Conservation (phyloP, 2,113 vertebrate species). For the Labeo catla region DNA sequence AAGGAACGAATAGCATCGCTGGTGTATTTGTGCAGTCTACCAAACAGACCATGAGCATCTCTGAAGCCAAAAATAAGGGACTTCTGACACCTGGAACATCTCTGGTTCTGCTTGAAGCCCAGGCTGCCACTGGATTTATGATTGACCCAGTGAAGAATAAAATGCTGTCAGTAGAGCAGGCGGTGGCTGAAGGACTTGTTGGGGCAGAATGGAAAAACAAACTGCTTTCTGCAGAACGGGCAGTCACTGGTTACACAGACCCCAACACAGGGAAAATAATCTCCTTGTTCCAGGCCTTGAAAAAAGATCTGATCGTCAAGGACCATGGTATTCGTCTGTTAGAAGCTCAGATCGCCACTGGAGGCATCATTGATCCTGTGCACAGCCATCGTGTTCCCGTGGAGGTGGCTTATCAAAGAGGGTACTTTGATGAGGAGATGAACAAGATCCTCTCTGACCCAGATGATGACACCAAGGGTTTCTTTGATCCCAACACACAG, state of each 20-base stretch:
- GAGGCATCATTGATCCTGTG: slow-evolving; percentile 74
- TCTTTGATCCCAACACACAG: slow-evolving; percentile 69
- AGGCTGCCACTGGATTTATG: slow-evolving; percentile 81
- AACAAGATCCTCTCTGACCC: slow-evolving; percentile 73
- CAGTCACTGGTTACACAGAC: slow-evolving; percentile 56
- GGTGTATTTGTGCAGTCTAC: slow-evolving; percentile 74
- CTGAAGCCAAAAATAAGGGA: slow-evolving; percentile 73
- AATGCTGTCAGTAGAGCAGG: slow-evolving; percentile 79
- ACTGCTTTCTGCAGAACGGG: slow-evolving; percentile 52
- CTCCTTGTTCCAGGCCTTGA: slow-evolving; percentile 53
- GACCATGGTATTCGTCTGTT: slow-evolving; percentile 55
- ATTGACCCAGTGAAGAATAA: slow-evolving; percentile 76
- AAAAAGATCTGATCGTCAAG: slow-evolving; percentile 55
- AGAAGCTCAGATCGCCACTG: slow-evolving; percentile 72
- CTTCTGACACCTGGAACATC: slow-evolving; percentile 78
- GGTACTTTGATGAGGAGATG: slow-evolving; percentile 79
- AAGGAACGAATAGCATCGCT: slow-evolving; percentile 70
- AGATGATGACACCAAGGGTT: slow-evolving; percentile 75
- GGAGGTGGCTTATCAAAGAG: slow-evolving; percentile 76
- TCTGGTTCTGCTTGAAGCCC: slow-evolving; percentile 81
- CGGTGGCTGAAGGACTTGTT: slow-evolving; percentile 59
- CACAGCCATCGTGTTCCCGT: slow-evolving; percentile 77
- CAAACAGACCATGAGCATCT: slow-evolving; percentile 73
- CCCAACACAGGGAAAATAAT: slow-evolving; percentile 48
- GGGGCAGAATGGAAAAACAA: slow-evolving; percentile 47